A percentile compares a stretch with the other conserved stretches of the same genome.
Conservation (phyloP, 2,797 vertebrate genomes). For the Spheniscus humboldti region DNA sequence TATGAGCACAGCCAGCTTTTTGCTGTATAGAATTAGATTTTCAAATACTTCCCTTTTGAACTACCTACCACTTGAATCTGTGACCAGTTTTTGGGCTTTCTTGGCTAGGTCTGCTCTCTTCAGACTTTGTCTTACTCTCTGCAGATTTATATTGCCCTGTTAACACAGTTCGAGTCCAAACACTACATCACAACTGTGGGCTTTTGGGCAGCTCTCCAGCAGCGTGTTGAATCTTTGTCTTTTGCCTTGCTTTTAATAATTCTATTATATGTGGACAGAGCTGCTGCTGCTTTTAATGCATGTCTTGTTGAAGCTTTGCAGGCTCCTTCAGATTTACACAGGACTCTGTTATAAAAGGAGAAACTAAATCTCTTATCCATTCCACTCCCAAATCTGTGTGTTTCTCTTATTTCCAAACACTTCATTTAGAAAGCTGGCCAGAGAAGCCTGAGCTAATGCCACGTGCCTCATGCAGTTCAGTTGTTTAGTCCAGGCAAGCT, state of each 20-base stretch:
- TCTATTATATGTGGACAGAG: conserved; percentile 24
- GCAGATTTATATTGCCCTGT: conserved; percentile 54
- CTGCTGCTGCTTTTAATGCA: conserved; percentile 53
- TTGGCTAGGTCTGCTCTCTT: background rate
- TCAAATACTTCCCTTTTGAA: conserved; percentile 6
- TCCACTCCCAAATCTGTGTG: conserved; percentile 45
- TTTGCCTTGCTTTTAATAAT: conserved; percentile 52
- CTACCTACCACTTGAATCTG: background rate
- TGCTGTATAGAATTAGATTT: background rate
- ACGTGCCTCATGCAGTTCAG: conserved; percentile 33
- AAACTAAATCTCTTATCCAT: conserved; percentile 58
- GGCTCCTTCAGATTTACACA: conserved; percentile 48
- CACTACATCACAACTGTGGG: conserved; percentile 39
- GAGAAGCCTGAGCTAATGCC: conserved; percentile 45
- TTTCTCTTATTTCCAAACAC: conserved; percentile 67
- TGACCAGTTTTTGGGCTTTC: background rate
- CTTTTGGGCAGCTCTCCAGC: conserved; percentile 41
- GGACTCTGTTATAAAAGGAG: conserved; percentile 33
- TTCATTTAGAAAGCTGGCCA: conserved; percentile 61
- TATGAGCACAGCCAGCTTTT: background rate
- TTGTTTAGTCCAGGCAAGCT: conserved; percentile 57
- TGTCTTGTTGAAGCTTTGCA: conserved; percentile 51
- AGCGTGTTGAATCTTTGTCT: conserved; percentile 3
- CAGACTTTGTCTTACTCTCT: conserved; percentile 12
- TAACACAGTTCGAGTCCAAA: conserved; percentile 14